These are phyloP conservation scores for Dromaius novaehollandiae DNA, from an alignment of 2,113 vertebrate species.

Conservation along the genomic window DNA sequence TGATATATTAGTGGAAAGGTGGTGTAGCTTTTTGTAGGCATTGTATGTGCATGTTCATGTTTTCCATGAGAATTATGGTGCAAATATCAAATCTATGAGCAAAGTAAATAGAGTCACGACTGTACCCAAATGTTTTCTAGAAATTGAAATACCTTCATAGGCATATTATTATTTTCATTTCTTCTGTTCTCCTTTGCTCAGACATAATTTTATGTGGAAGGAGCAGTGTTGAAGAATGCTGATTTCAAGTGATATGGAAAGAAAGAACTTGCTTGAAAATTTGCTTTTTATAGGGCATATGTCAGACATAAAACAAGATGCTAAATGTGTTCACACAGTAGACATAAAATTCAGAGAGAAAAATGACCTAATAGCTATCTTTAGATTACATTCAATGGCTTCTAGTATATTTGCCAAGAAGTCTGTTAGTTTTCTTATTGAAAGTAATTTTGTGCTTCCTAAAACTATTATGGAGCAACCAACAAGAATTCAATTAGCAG, in stretches of 20 bases:
- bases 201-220: not conserved
- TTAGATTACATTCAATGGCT: not conserved
- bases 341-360: not conserved
- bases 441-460: conserved; percentile 40
- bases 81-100: not conserved
- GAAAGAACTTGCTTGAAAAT: not conserved
- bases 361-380: not conserved
- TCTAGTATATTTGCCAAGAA: not conserved
- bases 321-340: not conserved
- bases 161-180: not conserved
- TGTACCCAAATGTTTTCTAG: not conserved
- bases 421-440: not conserved
- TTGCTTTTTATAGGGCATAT: not conserved
- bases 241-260: not conserved
- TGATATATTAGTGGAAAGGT: not conserved
- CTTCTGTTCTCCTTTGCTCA: not conserved
- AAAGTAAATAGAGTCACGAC: not conserved
- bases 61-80: not conserved
- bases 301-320: not conserved
- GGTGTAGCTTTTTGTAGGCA: too few species aligned
- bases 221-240: not conserved
- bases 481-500: conserved; percentile 19
- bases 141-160: not conserved
- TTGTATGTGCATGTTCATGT: not conserved
- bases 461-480: not conserved